Evolutionary conservation across 1,140 invertebrate genomes (phyloP).

Genomic region (Trinorchestia longiramus): DNA sequence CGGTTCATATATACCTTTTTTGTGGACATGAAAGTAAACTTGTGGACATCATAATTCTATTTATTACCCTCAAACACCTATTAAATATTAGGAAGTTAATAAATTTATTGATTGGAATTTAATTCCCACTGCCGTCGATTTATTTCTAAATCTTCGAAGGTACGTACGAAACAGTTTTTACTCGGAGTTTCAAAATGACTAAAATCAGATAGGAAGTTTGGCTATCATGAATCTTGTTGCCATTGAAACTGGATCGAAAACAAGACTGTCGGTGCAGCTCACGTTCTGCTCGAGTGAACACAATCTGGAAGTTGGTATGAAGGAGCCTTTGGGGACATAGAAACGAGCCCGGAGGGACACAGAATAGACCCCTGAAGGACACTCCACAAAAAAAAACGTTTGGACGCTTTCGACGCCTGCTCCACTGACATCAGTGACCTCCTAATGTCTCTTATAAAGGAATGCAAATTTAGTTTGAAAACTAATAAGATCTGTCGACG

Average conservation of each 20-base stretch:
- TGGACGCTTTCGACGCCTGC: background rate
- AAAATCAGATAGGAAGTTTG: background rate
- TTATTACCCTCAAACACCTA: too few relatives aligned
- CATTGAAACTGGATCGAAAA: background rate
- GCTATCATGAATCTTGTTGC: background rate
- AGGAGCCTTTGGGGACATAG: background rate
- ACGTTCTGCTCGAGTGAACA: background rate
- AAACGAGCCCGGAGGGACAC: background rate
- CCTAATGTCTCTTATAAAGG: background rate
- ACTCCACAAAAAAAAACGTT: background rate
- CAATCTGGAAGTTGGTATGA: background rate
- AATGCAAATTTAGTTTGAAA: conserved; percentile 10
- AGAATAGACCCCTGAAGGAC: background rate
- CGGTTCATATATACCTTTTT: too few relatives aligned
- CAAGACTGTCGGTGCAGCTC: background rate
- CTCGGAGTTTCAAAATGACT: too few relatives aligned
- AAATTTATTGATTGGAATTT: too few relatives aligned
- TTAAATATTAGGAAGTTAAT: too few relatives aligned
- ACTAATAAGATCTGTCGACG: conserved; percentile 7
- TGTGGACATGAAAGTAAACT: too few relatives aligned
- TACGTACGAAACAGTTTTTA: too few relatives aligned
- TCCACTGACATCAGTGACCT: background rate
- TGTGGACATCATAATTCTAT: too few relatives aligned
- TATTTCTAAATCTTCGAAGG: too few relatives aligned
- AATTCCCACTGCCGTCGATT: too few relatives aligned